phyloP scores from a whole-genome alignment of 2,797 vertebrate species.

The Chrosomus eos region DNA sequence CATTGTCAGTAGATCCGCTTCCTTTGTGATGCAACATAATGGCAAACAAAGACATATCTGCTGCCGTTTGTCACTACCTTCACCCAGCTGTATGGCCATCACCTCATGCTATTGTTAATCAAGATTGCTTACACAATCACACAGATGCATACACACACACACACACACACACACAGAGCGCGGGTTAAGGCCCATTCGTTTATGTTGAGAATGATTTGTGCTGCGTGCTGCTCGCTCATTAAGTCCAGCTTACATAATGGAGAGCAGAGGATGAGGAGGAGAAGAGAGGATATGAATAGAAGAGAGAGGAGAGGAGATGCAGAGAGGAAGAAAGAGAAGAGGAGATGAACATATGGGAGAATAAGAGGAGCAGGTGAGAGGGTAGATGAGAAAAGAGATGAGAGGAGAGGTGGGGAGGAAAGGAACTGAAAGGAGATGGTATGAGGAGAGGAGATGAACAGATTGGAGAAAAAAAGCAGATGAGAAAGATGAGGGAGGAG shows the following conservation, averaged over 20 bases:
- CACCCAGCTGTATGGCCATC: constrained; percentile 43
- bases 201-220: constrained; percentile 44
- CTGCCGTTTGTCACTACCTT: constrained; percentile 46
- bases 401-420: not conserved
- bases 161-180: not conserved
- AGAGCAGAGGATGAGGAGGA: constrained; percentile 11
- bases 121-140: constrained; percentile 43
- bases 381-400: not conserved
- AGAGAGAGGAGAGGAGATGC: not conserved
- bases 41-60: constrained; percentile 54
- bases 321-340: not conserved
- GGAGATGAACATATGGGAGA: not conserved
- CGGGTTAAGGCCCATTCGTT: constrained; percentile 36
- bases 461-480: not conserved
- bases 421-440: no score
- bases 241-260: constrained; percentile 51
- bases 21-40: constrained; percentile 54
- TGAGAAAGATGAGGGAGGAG: not conserved
- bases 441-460: not conserved
- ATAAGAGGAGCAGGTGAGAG: not conserved
- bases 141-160: constrained; percentile 17
- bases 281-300: not conserved
- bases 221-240: constrained; percentile 33
- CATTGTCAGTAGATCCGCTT: constrained; percentile 42
- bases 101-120: constrained; percentile 50